Base-by-base conservation (phyloP, 1,140 invertebrate genomes). In the Latrodectus geometricus region DNA sequence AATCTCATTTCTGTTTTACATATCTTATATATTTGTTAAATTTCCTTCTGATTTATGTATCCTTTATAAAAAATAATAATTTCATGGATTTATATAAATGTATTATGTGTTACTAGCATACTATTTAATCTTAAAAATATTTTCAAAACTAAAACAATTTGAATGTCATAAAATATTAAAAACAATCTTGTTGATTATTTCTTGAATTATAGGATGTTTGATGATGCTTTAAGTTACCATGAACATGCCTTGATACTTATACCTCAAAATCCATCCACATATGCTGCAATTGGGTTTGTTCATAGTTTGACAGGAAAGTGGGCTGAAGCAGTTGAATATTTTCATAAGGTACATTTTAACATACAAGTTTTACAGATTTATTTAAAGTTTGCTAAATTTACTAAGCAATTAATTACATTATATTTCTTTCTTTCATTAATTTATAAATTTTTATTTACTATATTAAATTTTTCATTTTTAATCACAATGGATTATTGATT, bases 241-340 rank as follows among this genome's bases (percentile, higher is more conserved):
- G 94, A 95, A 91, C 94, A 96, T 92, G 97, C 97, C 4, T 92
- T 98, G n/a, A 92, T 96, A 7, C 91, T 98, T 9, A 94, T 94
- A 84, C 97, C 97, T 0, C 93, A 95, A 89, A 96, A 95, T 89
- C 93, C 96, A 0, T 94, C 94, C 12, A 97, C 96, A 0, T 96
- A 96, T 89, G 95, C 97, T 17, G 95, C 96, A 1, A 95, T 97
- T 48, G 97, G 96, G 15, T 97, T 95, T 89, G 95, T 96, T 65
- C 94, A 97, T 89, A 94, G 96, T 4, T 91, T 98, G 15, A 94
- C 94, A 90, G 95, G 95, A 0, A 93, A 96, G 85, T 94, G 94
- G 73, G 92, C 94, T 14, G 93, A 95, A 85, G 96, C 97, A 4
- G 95, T 97, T 2, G 96, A 97, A 90, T 95, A 95, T 89, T 97